Conservation (phyloP, 2,113 vertebrate genomes). For the Saguinus imperator region DNA sequence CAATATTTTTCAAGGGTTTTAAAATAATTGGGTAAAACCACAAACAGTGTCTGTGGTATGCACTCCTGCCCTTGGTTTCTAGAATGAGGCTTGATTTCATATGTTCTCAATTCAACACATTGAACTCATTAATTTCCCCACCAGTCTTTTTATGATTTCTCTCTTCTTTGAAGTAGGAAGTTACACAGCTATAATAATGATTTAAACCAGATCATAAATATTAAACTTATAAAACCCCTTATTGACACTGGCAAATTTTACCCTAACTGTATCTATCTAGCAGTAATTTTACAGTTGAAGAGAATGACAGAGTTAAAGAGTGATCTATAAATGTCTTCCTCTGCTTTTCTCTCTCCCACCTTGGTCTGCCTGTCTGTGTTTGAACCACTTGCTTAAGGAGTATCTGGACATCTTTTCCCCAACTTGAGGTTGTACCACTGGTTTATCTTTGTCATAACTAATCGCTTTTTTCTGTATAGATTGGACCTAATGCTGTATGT, state of each 20-base stretch:
- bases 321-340: conserved; percentile 29
- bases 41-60: conserved; percentile 75
- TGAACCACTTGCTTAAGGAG: not conserved
- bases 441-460: conserved; percentile 12
- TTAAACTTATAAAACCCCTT: conserved; percentile 70
- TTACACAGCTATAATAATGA: conserved; percentile 56
- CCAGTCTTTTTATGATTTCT: conserved; percentile 74
- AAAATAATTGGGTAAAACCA: conserved; percentile 79
- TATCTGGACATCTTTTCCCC: not conserved
- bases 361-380: not conserved
- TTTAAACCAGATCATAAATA: conserved; percentile 74
- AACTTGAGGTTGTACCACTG: not conserved
- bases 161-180: conserved; percentile 69
- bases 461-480: not conserved
- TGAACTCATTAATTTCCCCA: conserved; percentile 78
- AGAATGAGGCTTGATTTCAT: conserved; percentile 61
- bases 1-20: conserved; percentile 75
- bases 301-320: conserved; percentile 47
- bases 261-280: conserved; percentile 8
- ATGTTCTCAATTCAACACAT: conserved; percentile 66
- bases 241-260: conserved; percentile 69
- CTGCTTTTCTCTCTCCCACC: not conserved
- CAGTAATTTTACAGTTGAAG: conserved; percentile 58
- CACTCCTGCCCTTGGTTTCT: conserved; percentile 73
- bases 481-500: not conserved